A percentile compares a stretch with the other conserved stretches of the same genome.
Evolutionary conservation across 2,888 invertebrate genomes (phyloP).

Genomic region (Drosophila neonasuta): DNA sequence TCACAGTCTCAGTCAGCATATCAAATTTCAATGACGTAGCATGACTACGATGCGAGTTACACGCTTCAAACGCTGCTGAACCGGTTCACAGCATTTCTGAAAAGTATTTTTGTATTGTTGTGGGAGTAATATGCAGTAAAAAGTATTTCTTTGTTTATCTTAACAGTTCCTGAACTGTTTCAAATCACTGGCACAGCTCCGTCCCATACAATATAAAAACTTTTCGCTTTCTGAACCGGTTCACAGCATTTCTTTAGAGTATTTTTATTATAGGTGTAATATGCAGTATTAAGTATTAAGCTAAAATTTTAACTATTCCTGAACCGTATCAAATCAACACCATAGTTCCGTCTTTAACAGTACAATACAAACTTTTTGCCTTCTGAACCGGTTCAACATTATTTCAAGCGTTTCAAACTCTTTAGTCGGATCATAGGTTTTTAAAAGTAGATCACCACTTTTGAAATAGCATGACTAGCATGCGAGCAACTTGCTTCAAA

Average conservation of each 20-base stretch:
- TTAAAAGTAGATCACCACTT: slow-evolving; percentile 1
- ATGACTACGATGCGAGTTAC: background rate
- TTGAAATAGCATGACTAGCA: background rate
- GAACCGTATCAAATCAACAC: background rate
- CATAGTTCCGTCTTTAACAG: no score
- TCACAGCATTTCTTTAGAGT: background rate
- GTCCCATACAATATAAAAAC: no score
- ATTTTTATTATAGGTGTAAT: no score
- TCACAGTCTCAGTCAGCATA: background rate
- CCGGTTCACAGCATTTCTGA: background rate
- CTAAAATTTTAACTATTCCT: no score
- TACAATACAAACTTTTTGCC: background rate
- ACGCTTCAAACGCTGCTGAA: slow-evolving; percentile 2
- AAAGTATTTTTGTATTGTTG: no score
- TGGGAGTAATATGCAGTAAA: no score
- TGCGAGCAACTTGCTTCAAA: background rate
- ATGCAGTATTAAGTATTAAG: background rate
- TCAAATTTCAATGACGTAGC: background rate
- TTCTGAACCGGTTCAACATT: slow-evolving; percentile 2
- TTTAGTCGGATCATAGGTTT: slow-evolving; percentile 7
- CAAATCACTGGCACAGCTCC: background rate
- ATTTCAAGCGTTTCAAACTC: background rate
- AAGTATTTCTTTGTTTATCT: no score
- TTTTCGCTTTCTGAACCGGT: background rate
- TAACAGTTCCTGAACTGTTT: no score